Conservation (phyloP, 2,888 invertebrate genomes). For the Ligdia adustata region DNA sequence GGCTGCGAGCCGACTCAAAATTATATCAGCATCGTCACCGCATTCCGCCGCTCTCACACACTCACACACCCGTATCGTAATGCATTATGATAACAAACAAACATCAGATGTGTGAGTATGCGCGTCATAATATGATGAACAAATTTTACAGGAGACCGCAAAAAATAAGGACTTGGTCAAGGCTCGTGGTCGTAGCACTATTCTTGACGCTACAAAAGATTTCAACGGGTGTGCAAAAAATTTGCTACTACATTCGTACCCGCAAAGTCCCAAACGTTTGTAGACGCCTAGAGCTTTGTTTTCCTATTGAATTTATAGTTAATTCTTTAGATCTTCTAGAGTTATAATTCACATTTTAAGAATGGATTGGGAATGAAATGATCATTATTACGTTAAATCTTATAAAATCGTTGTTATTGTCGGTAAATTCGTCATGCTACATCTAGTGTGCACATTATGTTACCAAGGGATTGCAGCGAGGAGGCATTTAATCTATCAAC, state of each 20-base stretch:
- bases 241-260: not conserved
- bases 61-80: constrained; percentile 43
- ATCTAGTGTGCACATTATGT: constrained; percentile 24
- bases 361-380: too few species aligned
- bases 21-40: constrained; percentile 68
- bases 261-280: too few species aligned
- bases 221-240: constrained; percentile 36
- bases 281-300: too few species aligned
- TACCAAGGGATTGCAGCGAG: constrained; percentile 40
- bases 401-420: not conserved
- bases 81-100: constrained; percentile 23
- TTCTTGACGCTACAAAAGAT: constrained; percentile 32
- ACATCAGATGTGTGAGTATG: constrained; percentile 14
- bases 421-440: constrained; percentile 19
- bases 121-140: not conserved
- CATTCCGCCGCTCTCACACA: constrained; percentile 67
- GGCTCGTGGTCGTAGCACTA: not conserved
- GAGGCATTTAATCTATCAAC: constrained; percentile 59
- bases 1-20: constrained; percentile 58
- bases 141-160: constrained; percentile 2
- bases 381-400: too few species aligned
- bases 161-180: not conserved
- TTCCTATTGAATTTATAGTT: too few species aligned
- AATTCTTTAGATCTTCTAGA: too few species aligned
- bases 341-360: too few species aligned